phyloP scores from a whole-genome alignment of 2,797 vertebrate species.

The Vultur gryphus region DNA sequence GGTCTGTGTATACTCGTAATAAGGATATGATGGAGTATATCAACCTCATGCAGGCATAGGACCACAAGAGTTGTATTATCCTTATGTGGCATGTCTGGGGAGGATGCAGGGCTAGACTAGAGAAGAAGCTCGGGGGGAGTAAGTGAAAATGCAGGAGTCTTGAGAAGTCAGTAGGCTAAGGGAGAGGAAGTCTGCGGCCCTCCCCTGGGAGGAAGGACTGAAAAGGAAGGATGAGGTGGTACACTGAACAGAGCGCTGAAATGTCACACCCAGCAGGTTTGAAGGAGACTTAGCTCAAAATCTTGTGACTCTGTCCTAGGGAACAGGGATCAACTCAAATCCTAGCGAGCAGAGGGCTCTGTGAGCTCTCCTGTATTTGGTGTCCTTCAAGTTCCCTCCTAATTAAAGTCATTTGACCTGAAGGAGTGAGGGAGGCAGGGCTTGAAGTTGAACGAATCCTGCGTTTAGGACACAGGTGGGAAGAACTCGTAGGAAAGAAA shows the following conservation, averaged over 20 bases:
- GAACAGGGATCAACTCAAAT: not conserved
- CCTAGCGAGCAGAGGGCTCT: not conserved
- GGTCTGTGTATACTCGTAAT: not conserved
- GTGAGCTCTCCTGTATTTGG: not conserved
- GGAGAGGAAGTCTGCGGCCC: not conserved
- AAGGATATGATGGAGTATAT: not conserved
- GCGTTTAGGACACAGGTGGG: not conserved
- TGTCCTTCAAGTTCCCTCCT: not conserved
- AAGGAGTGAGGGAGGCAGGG: not conserved
- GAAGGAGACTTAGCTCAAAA: not conserved
- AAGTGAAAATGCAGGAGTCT: not conserved
- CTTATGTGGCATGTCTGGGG: not conserved
- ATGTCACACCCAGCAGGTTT: not conserved
- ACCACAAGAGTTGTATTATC: not conserved
- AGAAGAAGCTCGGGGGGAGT: not conserved
- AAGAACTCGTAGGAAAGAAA: not conserved
- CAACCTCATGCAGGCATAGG: not conserved
- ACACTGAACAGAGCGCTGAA: not conserved
- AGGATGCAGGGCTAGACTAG: not conserved
- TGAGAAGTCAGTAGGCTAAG: not conserved
- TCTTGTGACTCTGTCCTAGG: not conserved
- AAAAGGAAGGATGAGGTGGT: slow-evolving; percentile 42
- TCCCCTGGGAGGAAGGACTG: slow-evolving; percentile 22
- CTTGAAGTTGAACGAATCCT: not conserved
- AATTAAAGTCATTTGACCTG: not conserved